Base-by-base conservation (phyloP, 2,888 invertebrate genomes). In the Caenorhabditis sp. region DNA sequence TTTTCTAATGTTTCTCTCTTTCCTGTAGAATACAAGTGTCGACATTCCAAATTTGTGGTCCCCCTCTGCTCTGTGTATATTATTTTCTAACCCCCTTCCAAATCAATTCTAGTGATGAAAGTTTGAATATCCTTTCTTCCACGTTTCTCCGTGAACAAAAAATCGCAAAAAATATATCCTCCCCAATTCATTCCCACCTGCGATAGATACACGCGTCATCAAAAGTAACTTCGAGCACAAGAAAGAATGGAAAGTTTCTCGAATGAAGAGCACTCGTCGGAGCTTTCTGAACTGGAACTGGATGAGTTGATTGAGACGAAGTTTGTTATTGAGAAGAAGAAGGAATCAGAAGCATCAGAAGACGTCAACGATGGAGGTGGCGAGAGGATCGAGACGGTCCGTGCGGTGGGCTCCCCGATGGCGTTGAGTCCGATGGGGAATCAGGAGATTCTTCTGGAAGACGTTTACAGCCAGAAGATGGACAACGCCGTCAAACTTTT, bases 51-150 rank as follows among this genome's bases (percentile, higher is more conserved):
- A 28, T 41, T 38, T 44, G 8, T 28, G n/a, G 28, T 49, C 14
- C 59, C 24, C 64, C n/a, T n/a, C n/a, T n/a, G n/a, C n/a, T 80
- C 54, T 80, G 54, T 74, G 49, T 80, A 74, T 80, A 51, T n/a
- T n/a, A n/a, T 54, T 56, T 68, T 58, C 44, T 59, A 59, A 63
- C 38, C 38, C 6, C 38, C 38, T 7, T 22, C 59, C 19, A 47
- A 51, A 38, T 38, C 49, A 47, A 47, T 54, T 70, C 26, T 82
- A 76, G 75, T 82, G 75, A 76, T 82, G 63, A 74, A 69, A 31
- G 68, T 66, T 59, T 66, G 59, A 58, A 16, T 38, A 47, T 28
- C 58, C 58, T n/a, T n/a, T n/a, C n/a, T 51, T 22, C 44, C 44
- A 16, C 16, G 16, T 16, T 16, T 14, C 16, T 16, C 16, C 44